Conservation (phyloP, 2,888 invertebrate species). For the Trileptium ribeirensis region DNA sequence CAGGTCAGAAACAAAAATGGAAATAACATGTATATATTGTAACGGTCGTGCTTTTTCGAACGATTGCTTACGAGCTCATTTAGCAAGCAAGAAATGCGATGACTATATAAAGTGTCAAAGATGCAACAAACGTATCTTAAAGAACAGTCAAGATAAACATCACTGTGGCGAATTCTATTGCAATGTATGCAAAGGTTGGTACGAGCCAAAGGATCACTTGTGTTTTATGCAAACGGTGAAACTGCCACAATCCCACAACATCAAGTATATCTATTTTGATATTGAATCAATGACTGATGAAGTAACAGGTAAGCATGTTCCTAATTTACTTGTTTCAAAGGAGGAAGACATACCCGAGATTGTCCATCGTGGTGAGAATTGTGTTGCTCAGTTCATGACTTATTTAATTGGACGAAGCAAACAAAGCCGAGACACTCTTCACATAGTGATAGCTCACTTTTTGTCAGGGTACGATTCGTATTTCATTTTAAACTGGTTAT, state of each 20-base stretch:
- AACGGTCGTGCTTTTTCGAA: no score
- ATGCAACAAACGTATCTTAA: not conserved
- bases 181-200: not conserved
- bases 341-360: not conserved
- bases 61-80: no score
- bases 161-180: not conserved
- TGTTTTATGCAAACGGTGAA: not conserved
- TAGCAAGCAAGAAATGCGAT: no score
- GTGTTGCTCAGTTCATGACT: not conserved
- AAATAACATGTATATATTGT: no score
- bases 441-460: constrained; percentile 28
- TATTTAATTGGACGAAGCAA: not conserved
- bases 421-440: no score
- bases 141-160: not conserved
- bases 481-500: constrained; percentile 22
- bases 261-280: not conserved
- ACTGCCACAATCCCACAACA: not conserved
- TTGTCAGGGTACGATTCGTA: constrained; percentile 23
- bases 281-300: not conserved
- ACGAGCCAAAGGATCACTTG: not conserved
- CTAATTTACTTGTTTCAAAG: not conserved
- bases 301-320: not conserved
- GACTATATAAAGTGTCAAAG: not conserved
- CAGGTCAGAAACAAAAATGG: no score
- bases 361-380: not conserved